phyloP scores from a whole-genome alignment of 2,888 invertebrate species.

The Papilio elwesi region DNA sequence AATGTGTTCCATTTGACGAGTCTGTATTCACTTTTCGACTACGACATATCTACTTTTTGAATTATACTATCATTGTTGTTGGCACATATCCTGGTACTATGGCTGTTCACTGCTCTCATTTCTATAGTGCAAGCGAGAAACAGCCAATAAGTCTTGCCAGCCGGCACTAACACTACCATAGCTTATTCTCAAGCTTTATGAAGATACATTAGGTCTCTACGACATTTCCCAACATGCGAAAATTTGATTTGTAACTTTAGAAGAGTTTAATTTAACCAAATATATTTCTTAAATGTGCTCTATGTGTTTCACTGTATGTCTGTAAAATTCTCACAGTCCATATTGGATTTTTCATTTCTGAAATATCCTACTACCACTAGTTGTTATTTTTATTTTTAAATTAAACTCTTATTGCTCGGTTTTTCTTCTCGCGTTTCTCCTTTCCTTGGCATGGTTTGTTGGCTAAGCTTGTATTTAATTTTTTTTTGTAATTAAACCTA shows the following conservation, averaged over 20 bases:
- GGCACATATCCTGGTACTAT: constrained; percentile 23
- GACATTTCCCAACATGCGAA: constrained; percentile 72
- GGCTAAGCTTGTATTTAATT: no score
- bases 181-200: constrained; percentile 81
- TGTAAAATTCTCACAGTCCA: neutral
- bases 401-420: no score
- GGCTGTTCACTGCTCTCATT: constrained; percentile 59
- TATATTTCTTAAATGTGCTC: constrained; percentile 23
- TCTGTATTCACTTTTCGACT: no score
- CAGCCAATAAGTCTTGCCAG: constrained; percentile 83
- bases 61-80: no score
- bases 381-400: no score
- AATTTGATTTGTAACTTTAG: constrained; percentile 41
- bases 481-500: no score
- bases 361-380: no score
- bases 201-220: constrained; percentile 75
- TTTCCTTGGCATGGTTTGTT: no score
- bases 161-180: constrained; percentile 83
- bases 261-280: constrained; percentile 37
- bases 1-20: no score
- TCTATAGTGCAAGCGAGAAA: constrained; percentile 78
- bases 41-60: no score
- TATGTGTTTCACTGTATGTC: neutral
- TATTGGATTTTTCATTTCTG: neutral
- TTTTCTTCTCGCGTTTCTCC: no score